A percentile compares a stretch with the other conserved stretches of the same genome.
Conservation (phyloP, 1,140 invertebrate genomes). For the Eupeodes corollae region DNA sequence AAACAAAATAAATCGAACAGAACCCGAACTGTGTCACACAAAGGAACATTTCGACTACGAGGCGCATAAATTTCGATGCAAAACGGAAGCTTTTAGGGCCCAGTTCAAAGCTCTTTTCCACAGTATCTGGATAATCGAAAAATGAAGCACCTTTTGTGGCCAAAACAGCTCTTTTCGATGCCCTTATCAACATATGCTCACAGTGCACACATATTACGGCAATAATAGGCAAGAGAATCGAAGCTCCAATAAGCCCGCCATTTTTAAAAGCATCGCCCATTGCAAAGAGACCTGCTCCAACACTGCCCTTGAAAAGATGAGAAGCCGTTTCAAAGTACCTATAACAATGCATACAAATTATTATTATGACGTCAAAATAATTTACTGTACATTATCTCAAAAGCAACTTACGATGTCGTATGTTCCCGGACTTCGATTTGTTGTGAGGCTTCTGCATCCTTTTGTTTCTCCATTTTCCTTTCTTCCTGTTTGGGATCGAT, state of each 20-base stretch:
- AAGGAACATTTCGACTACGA: constrained; percentile 64
- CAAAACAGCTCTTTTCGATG: constrained; percentile 22
- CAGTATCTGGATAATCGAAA: constrained; percentile 63
- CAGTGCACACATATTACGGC: constrained; percentile 62
- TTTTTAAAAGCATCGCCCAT: constrained; percentile 67
- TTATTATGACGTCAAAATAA: too few relatives aligned
- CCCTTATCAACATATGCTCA: constrained; percentile 45
- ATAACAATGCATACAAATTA: too few relatives aligned
- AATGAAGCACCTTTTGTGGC: constrained; percentile 26
- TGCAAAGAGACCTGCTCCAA: constrained; percentile 62
- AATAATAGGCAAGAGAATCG: constrained; percentile 52
- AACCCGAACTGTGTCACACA: constrained; percentile 91
- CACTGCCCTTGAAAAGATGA: constrained; percentile 46
- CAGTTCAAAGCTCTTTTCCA: constrained; percentile 62
- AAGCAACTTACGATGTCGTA: too few relatives aligned
- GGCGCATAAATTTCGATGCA: constrained; percentile 49
- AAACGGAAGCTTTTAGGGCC: constrained; percentile 51
- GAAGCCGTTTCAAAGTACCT: constrained; percentile 56
- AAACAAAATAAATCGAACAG: constrained; percentile 90
- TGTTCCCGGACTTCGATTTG: too few relatives aligned
- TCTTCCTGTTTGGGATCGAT: too few relatives aligned
- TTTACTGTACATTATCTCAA: too few relatives aligned
- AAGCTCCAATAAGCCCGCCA: constrained; percentile 53
- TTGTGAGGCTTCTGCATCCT: too few relatives aligned
- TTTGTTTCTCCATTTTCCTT: too few relatives aligned